phyloP scores from a whole-genome alignment of 2,888 invertebrate genomes.

The Acanthosepion lycidas region DNA sequence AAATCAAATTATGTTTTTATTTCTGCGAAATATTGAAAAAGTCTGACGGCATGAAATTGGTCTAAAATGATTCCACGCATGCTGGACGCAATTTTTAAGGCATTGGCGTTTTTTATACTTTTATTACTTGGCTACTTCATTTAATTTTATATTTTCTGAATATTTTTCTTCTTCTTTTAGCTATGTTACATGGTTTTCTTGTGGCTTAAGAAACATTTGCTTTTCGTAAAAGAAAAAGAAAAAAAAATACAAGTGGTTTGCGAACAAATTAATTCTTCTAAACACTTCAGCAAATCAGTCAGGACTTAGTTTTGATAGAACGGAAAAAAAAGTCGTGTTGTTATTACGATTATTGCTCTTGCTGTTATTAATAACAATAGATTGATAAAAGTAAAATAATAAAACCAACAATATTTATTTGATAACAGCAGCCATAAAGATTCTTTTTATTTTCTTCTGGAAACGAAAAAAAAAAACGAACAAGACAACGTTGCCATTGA shows the following conservation, averaged over 20 bases:
- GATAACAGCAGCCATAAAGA: too few species aligned
- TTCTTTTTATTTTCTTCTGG: too few species aligned
- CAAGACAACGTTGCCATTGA: too few species aligned
- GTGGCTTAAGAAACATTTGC: background rate
- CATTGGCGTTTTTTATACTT: background rate
- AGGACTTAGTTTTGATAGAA: background rate
- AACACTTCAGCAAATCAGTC: background rate
- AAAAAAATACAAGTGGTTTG: background rate
- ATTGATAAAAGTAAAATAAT: background rate
- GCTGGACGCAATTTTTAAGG: background rate
- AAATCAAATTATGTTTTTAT: slow-evolving; percentile 20
- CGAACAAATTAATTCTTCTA: background rate
- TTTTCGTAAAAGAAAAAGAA: background rate
- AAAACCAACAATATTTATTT: too few species aligned
- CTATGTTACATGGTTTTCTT: background rate
- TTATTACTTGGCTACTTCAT: background rate
- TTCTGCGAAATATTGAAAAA: slow-evolving; percentile 33
- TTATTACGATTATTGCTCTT: background rate
- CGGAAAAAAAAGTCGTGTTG: background rate
- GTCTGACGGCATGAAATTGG: slow-evolving; percentile 1
- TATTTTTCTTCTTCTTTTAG: background rate
- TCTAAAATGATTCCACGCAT: background rate
- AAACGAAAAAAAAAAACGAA: too few species aligned
- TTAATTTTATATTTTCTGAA: background rate
- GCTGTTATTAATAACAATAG: background rate